phyloP scores from a whole-genome alignment of 2,797 vertebrate genomes.

The Enteromius unitaeniatus region DNA sequence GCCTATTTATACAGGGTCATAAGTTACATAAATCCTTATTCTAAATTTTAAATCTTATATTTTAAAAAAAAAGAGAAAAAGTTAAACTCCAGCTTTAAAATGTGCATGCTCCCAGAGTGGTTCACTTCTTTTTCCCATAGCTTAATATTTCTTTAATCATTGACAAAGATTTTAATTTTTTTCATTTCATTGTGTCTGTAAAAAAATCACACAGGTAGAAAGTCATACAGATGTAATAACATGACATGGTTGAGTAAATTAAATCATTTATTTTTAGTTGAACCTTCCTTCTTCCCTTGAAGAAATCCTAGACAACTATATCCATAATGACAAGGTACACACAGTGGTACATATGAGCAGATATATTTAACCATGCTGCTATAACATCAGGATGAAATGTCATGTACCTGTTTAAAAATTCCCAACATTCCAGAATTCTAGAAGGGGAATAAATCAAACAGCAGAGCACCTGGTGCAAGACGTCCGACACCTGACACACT shows the following conservation, averaged over 20 bases:
- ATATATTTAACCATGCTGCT: constrained; percentile 78
- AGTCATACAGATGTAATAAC: not conserved
- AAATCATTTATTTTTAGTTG: not conserved
- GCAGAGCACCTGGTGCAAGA: constrained; percentile 76
- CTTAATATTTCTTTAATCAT: not conserved
- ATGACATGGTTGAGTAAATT: not conserved
- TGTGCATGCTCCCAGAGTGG: too few species aligned
- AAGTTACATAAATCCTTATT: not conserved
- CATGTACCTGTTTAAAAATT: constrained; percentile 82
- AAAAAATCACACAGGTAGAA: not conserved
- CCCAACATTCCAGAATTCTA: constrained; percentile 78
- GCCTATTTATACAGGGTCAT: not conserved
- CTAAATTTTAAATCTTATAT: not conserved
- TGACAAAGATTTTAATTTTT: not conserved
- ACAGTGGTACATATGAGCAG: constrained; percentile 74
- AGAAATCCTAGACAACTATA: not conserved
- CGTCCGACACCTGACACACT: constrained; percentile 37
- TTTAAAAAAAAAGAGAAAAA: too few species aligned
- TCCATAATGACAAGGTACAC: constrained; percentile 66
- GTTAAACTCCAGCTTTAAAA: too few species aligned
- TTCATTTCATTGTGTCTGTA: too few species aligned
- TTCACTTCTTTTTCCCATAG: not conserved
- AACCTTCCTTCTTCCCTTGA: not conserved
- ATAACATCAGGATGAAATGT: constrained; percentile 77
- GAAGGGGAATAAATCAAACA: constrained; percentile 75